phyloP scores from a whole-genome alignment of 2,113 vertebrate species.

The Sorex araneus region DNA sequence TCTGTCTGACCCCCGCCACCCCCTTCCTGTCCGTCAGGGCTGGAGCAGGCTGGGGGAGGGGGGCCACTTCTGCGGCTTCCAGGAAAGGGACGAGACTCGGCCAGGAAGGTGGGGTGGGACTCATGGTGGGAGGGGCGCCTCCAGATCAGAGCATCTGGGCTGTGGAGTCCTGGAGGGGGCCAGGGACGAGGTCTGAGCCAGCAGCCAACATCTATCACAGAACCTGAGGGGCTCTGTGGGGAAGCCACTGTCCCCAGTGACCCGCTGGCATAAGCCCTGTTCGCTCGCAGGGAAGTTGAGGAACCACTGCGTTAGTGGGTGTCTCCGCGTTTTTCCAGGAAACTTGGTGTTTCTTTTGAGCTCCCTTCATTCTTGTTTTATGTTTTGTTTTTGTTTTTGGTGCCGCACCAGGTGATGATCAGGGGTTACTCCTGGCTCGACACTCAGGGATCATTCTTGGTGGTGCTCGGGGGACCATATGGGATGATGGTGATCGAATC shows the following conservation, averaged over 20 bases:
- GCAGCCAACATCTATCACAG: not conserved
- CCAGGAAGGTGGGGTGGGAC: not conserved
- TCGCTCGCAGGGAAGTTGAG: not conserved
- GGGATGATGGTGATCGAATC: too few species aligned
- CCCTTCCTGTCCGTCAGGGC: not conserved
- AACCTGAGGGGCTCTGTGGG: not conserved
- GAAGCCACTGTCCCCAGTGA: not conserved
- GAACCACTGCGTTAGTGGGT: not conserved
- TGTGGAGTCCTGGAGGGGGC: not conserved
- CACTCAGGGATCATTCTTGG: too few species aligned
- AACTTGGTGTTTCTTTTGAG: constrained; percentile 20
- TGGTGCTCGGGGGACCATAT: too few species aligned
- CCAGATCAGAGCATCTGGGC: not conserved
- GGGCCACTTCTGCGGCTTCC: not conserved
- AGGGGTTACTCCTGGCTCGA: too few species aligned
- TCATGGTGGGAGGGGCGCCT: not conserved
- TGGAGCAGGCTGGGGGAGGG: not conserved
- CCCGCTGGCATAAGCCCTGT: too few species aligned
- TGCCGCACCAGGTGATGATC: too few species aligned
- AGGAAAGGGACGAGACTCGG: not conserved
- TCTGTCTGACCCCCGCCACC: not conserved
- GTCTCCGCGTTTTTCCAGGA: not conserved
- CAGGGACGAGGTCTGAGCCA: not conserved
- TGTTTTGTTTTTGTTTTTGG: too few species aligned
- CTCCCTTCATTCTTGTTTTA: too few species aligned